These are phyloP conservation scores for Abscondita cerata DNA, from an alignment of 2,888 invertebrate species.

Conservation along the genomic window DNA sequence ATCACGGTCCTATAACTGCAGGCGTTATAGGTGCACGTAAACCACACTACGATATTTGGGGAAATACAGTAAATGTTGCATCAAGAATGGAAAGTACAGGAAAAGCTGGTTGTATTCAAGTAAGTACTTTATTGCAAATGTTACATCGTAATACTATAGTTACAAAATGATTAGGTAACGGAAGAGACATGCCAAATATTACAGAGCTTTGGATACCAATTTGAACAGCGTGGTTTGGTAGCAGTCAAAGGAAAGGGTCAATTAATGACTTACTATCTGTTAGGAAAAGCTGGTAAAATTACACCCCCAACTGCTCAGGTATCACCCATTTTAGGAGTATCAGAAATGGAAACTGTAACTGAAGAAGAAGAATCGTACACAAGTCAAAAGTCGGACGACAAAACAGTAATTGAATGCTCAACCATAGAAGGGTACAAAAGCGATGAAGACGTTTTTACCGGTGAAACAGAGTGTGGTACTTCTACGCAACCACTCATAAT, in stretches of 20 bases:
- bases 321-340: slow-evolving; percentile 48
- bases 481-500: slow-evolving; percentile 47
- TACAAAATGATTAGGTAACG: slow-evolving; percentile 73
- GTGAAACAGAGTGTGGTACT: slow-evolving; percentile 46
- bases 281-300: slow-evolving; percentile 64
- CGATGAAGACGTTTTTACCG: slow-evolving; percentile 53
- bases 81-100: slow-evolving; percentile 98
- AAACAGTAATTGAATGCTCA: slow-evolving; percentile 55
- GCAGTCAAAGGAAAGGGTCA: slow-evolving; percentile 98
- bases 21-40: slow-evolving; percentile 95
- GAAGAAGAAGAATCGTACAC: slow-evolving; percentile 59
- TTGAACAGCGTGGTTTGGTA: slow-evolving; percentile 93
- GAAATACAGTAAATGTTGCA: slow-evolving; percentile 96
- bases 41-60: slow-evolving; percentile 97
- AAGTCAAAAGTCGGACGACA: slow-evolving; percentile 55
- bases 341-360: slow-evolving; percentile 56
- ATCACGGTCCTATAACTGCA: slow-evolving; percentile 94
- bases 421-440: slow-evolving; percentile 44
- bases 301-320: slow-evolving; percentile 55
- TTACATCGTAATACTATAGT: background rate
- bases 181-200: slow-evolving; percentile 93
- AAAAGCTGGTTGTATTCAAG: slow-evolving; percentile 93
- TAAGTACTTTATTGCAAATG: slow-evolving; percentile 56
- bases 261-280: slow-evolving; percentile 91
- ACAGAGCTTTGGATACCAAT: slow-evolving; percentile 87